Conservation (phyloP, 2,888 invertebrate genomes). For the Agonopterix arenella region DNA sequence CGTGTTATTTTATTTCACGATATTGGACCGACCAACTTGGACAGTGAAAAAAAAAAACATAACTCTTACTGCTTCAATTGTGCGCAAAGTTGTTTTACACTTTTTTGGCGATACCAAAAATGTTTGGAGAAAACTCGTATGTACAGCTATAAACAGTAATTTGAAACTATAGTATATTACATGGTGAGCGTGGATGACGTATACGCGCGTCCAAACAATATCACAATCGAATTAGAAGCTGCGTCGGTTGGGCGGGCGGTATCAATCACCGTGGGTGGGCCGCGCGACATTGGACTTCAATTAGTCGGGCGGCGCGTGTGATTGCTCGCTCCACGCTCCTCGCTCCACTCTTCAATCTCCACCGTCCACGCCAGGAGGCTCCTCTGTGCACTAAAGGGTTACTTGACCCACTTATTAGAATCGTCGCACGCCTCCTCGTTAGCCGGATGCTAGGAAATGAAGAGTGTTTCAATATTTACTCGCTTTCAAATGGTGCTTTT, state of each 20-base stretch:
- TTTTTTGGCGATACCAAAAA: too few species aligned
- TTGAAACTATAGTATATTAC: slow-evolving; percentile 17
- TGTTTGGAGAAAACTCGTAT: too few species aligned
- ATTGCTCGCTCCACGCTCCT: slow-evolving; percentile 27
- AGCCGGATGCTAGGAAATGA: slow-evolving; percentile 48
- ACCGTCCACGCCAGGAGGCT: background rate
- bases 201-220: slow-evolving; percentile 58
- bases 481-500: slow-evolving; percentile 5
- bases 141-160: background rate
- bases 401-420: slow-evolving; percentile 70
- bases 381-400: slow-evolving; percentile 51
- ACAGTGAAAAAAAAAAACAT: too few species aligned
- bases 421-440: slow-evolving; percentile 46
- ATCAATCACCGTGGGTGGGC: slow-evolving; percentile 74
- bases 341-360: background rate
- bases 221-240: slow-evolving; percentile 68
- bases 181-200: slow-evolving; percentile 44
- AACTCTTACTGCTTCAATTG: too few species aligned
- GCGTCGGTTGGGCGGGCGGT: slow-evolving; percentile 54
- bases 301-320: slow-evolving; percentile 61
- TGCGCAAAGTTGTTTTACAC: too few species aligned
- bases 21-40: background rate
- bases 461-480: slow-evolving; percentile 47
- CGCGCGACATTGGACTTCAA: slow-evolving; percentile 74
- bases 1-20: slow-evolving; percentile 8